Evolutionary conservation across 2,888 invertebrate genomes (phyloP).

Genomic region (Conchocele bisecta): DNA sequence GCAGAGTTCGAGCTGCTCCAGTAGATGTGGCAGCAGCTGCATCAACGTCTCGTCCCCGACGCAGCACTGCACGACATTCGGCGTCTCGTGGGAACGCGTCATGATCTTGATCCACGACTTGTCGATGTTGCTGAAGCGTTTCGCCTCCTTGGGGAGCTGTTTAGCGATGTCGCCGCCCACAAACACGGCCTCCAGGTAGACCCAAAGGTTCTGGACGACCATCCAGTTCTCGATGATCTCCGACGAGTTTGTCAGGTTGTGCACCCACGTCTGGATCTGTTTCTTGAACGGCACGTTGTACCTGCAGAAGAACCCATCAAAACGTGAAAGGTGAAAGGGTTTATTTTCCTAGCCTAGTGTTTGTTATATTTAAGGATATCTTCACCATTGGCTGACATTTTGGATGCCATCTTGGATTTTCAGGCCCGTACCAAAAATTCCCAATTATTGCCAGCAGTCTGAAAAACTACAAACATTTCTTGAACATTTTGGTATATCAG

Average conservation of each 20-base stretch:
- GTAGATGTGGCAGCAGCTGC: conserved; percentile 82
- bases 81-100: conserved; percentile 82
- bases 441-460: no score
- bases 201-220: conserved; percentile 99
- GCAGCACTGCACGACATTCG: conserved; percentile 83
- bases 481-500: no score
- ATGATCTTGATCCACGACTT: conserved; percentile 83
- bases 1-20: conserved; percentile 83
- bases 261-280: conserved; percentile 97
- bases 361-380: no score
- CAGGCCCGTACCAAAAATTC: no score
- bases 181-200: conserved; percentile 98
- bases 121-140: conserved; percentile 83
- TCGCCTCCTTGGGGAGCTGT: conserved; percentile 89
- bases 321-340: no score
- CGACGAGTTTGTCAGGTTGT: conserved; percentile 96
- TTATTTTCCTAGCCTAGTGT: no score
- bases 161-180: conserved; percentile 99
- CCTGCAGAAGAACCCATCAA: no score
- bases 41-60: conserved; percentile 82
- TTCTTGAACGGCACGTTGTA: conserved; percentile 98
- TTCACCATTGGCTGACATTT: no score
- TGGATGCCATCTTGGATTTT: no score
- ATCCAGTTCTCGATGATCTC: conserved; percentile 98
- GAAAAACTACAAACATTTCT: no score